Percentiles rank a stretch among this genome's conserved stretches.
Evolutionary conservation across 2,888 invertebrate species (phyloP).

Genomic region (Caenorhabditis macrosperma): DNA sequence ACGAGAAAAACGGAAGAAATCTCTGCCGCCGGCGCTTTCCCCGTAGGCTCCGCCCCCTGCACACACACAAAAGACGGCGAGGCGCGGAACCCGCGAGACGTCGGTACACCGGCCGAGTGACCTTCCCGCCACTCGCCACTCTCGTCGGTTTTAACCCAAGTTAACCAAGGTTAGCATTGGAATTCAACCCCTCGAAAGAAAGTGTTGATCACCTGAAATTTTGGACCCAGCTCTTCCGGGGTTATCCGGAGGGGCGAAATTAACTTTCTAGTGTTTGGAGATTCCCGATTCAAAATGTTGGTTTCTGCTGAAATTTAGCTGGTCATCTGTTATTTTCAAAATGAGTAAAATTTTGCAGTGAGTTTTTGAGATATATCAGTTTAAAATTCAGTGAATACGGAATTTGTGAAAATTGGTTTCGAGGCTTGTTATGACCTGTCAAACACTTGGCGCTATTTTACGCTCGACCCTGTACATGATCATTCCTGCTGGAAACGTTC

Average conservation of each 20-base stretch:
- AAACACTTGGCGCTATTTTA: too few relatives aligned
- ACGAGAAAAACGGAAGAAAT: neutral
- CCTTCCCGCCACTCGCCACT: neutral
- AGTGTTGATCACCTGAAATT: constrained; percentile 29
- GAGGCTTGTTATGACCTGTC: too few relatives aligned
- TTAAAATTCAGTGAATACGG: neutral
- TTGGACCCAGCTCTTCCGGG: constrained; percentile 41
- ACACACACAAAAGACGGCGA: neutral
- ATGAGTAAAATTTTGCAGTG: neutral
- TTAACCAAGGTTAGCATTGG: constrained; percentile 41
- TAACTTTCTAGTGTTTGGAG: too few relatives aligned
- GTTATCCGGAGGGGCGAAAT: constrained; percentile 28
- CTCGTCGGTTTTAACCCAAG: constrained; percentile 31
- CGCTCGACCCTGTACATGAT: too few relatives aligned
- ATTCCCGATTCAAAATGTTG: too few relatives aligned
- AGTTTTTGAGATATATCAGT: neutral
- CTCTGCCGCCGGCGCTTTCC: neutral
- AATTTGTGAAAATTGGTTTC: too few relatives aligned
- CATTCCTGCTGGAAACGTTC: too few relatives aligned
- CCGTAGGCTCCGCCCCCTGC: neutral
- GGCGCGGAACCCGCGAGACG: constrained; percentile 29
- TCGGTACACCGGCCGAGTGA: constrained; percentile 13
- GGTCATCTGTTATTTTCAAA: too few relatives aligned
- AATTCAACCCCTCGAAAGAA: constrained; percentile 37
- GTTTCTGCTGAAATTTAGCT: too few relatives aligned